phyloP scores from a whole-genome alignment of 2,797 vertebrate species.

The Dermochelys coriacea region DNA sequence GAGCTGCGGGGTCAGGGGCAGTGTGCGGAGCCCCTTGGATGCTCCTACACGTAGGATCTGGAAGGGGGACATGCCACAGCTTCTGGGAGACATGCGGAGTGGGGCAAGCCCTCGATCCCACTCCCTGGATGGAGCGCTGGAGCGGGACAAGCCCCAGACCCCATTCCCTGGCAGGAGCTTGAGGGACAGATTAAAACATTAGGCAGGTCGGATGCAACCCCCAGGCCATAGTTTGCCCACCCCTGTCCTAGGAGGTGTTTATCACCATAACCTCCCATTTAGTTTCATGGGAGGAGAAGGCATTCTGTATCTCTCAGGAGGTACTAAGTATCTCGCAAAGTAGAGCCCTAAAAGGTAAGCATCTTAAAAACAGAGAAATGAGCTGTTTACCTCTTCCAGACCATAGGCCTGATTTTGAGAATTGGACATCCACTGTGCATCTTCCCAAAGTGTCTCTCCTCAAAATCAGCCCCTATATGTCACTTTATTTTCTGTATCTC shows the following conservation, averaged over 20 bases:
- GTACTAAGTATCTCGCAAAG: neutral
- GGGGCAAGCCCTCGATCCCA: no score
- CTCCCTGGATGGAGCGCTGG: no score
- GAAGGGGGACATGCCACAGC: no score
- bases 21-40: no score
- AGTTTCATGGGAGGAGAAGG: neutral
- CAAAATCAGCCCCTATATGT: neutral
- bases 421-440: neutral
- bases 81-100: no score
- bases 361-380: neutral
- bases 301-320: neutral
- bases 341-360: neutral
- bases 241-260: neutral
- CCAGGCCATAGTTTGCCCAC: no score
- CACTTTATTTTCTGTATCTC: neutral
- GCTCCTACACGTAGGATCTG: no score
- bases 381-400: neutral
- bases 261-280: neutral
- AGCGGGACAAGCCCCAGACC: no score
- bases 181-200: no score
- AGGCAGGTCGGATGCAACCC: no score
- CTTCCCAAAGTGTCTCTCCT: neutral
- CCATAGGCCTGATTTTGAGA: neutral
- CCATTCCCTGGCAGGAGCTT: no score
- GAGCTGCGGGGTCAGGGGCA: no score